Percentiles rank a stretch among this genome's conserved stretches.
These are phyloP conservation scores for Falco berigora DNA, from an alignment of 2,797 vertebrate species.

Conservation along the genomic window DNA sequence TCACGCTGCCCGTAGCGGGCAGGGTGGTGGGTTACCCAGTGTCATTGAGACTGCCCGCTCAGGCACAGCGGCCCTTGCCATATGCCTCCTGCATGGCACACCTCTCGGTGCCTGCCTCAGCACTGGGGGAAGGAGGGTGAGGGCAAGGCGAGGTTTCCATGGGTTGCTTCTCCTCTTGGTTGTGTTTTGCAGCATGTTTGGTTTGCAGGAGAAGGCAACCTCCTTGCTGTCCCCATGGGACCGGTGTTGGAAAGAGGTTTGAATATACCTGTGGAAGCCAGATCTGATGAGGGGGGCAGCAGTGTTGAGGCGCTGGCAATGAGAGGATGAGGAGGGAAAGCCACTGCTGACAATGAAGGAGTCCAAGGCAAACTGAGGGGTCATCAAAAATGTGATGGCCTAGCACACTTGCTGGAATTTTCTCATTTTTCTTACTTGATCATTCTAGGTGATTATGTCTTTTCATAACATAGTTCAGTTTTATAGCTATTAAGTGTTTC, in stretches of 20 bases:
- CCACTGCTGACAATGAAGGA: neutral
- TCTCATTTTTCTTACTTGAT: neutral
- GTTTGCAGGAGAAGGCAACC: neutral
- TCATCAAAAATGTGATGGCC: neutral
- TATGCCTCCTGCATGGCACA: neutral
- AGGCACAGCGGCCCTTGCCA: neutral
- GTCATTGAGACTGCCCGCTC: accelerated
- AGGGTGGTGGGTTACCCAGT: neutral
- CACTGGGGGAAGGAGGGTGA: neutral
- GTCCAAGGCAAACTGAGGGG: neutral
- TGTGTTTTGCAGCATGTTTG: neutral
- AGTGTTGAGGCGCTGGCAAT: neutral
- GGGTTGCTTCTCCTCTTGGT: neutral
- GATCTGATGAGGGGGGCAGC: neutral
- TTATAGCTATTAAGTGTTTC: neutral
- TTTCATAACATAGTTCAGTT: neutral
- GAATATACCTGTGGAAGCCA: neutral
- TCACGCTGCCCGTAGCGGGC: accelerated
- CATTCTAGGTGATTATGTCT: neutral
- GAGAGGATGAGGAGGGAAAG: neutral
- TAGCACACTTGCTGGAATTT: neutral
- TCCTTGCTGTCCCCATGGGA: neutral
- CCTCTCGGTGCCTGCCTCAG: neutral
- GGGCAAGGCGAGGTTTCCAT: neutral
- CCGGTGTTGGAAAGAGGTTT: neutral